Evolutionary conservation across 2,888 invertebrate species (phyloP).

Genomic region (Alcis repandata): DNA sequence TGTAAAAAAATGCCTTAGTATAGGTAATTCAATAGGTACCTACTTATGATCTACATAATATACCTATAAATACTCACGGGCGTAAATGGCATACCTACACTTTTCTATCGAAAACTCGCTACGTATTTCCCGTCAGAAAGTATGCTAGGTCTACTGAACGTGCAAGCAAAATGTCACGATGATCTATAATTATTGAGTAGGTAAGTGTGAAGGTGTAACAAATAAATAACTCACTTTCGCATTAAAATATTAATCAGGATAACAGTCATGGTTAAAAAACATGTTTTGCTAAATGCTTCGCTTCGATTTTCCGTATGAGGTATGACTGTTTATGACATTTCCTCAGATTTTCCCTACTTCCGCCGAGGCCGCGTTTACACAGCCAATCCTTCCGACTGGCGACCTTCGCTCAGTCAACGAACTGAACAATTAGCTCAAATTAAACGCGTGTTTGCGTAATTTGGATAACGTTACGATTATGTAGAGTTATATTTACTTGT

Average conservation of each 20-base stretch:
- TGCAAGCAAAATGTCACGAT: too few relatives aligned
- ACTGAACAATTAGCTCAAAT: constrained; percentile 21
- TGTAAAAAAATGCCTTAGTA: too few relatives aligned
- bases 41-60: too few relatives aligned
- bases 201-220: too few relatives aligned
- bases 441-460: constrained; percentile 16
- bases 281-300: constrained; percentile 8
- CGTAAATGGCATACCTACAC: too few relatives aligned
- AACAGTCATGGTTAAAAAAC: constrained; percentile 2
- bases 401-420: constrained; percentile 44
- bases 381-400: constrained; percentile 43
- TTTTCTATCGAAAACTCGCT: too few relatives aligned
- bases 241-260: neutral
- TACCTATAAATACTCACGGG: too few relatives aligned
- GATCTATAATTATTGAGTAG: too few relatives aligned
- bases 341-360: constrained; percentile 37
- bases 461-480: neutral
- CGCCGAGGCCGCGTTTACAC: constrained; percentile 35
- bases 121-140: too few relatives aligned
- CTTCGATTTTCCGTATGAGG: constrained; percentile 13
- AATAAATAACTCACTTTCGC: too few relatives aligned
- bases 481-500: neutral
- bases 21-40: too few relatives aligned
- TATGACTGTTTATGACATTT: constrained; percentile 41
- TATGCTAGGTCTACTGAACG: too few relatives aligned